Evolutionary conservation across 2,113 vertebrate species (phyloP).

Genomic region (Apistogramma diplotaenia): DNA sequence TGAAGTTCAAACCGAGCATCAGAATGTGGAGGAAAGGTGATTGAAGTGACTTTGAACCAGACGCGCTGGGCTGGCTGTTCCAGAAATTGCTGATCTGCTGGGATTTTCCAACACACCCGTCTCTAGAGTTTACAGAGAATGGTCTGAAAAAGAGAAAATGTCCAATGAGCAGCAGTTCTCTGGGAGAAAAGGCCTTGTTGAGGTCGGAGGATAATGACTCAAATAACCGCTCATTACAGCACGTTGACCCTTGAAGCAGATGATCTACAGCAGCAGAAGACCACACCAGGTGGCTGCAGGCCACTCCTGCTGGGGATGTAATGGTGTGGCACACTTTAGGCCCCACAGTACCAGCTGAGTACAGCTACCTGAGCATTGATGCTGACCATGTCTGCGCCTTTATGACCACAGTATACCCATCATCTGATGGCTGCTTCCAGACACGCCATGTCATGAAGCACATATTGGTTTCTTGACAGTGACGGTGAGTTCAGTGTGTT

Average conservation of each 20-base stretch:
- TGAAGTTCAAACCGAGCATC: background rate
- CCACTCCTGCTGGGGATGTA: no score
- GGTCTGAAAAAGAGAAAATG: background rate
- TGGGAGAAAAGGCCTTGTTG: background rate
- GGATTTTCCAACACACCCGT: background rate
- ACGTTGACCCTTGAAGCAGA: background rate
- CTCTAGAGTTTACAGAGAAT: background rate
- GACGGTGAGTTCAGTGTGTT: no score
- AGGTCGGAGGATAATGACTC: background rate
- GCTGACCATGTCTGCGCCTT: background rate
- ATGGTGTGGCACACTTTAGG: background rate
- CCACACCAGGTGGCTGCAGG: accelerated
- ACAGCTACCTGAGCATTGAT: no score
- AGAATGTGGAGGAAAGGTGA: background rate
- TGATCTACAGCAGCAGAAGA: background rate
- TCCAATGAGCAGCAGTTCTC: background rate
- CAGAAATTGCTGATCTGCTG: background rate
- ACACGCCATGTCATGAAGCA: background rate
- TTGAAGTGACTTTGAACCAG: background rate
- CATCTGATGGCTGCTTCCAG: background rate
- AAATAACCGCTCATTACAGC: background rate
- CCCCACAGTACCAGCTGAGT: background rate
- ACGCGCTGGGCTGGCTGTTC: background rate
- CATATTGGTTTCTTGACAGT: background rate
- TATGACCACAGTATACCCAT: background rate